A percentile compares a stretch with the other conserved stretches of the same genome.
Evolutionary conservation across 1,140 invertebrate species (phyloP).

Genomic region (Drosophila pseudoobscura): DNA sequence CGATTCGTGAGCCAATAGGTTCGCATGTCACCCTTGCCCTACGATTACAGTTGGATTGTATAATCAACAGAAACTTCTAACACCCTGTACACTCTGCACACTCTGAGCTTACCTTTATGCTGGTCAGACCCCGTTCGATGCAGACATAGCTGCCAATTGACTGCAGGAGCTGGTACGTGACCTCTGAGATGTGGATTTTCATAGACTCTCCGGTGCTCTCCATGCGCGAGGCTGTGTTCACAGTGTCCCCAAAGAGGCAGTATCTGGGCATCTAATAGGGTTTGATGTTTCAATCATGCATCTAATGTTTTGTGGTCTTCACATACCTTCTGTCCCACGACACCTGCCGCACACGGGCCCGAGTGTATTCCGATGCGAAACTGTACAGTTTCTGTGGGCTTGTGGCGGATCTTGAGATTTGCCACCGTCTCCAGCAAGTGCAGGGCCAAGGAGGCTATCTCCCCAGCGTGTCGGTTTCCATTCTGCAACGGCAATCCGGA

Average conservation of each 20-base stretch:
- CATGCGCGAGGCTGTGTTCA: constrained; percentile 95
- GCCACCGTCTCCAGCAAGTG: constrained; percentile 93
- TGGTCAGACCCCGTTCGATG: constrained; percentile 87
- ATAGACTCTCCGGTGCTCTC: constrained; percentile 93
- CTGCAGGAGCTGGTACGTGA: constrained; percentile 89
- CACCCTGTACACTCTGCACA: too few species aligned
- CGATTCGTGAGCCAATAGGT: constrained; percentile 90
- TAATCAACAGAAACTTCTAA: not conserved
- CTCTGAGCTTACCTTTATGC: constrained; percentile 88
- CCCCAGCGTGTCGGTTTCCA: constrained; percentile 88
- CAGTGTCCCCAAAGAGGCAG: constrained; percentile 96
- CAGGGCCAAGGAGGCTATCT: constrained; percentile 94
- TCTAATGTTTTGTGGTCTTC: not conserved
- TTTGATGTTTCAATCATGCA: not conserved
- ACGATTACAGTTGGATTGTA: constrained; percentile 20
- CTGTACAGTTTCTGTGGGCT: constrained; percentile 90
- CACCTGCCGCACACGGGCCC: constrained; percentile 92
- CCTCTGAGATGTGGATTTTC: constrained; percentile 97
- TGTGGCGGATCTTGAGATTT: constrained; percentile 92
- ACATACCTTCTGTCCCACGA: constrained; percentile 90
- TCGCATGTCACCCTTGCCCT: constrained; percentile 95
- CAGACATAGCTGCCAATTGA: constrained; percentile 85
- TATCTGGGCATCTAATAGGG: constrained; percentile 91
- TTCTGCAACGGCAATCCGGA: constrained; percentile 92
- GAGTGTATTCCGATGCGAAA: constrained; percentile 93